A percentile compares a stretch with the other conserved stretches of the same genome.
Evolutionary conservation across 2,888 invertebrate genomes (phyloP).

Genomic region (Dichetophora obliterata): DNA sequence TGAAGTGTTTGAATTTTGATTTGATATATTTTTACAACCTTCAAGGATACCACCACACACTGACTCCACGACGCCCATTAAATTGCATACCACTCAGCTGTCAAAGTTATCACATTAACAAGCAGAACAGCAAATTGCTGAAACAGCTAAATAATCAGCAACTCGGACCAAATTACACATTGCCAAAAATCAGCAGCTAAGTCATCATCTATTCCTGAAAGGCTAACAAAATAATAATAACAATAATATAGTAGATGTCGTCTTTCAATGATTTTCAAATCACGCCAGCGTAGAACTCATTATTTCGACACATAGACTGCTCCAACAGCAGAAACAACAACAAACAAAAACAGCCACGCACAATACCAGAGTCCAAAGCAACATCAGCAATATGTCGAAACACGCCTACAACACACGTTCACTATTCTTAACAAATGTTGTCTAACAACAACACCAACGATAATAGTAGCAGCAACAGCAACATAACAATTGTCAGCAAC

Average conservation of each 20-base stretch:
- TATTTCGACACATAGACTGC: neutral
- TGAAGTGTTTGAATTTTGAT: neutral
- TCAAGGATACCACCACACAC: neutral
- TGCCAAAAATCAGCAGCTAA: slow-evolving; percentile 34
- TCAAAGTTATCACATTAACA: slow-evolving; percentile 63
- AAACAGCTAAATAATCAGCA: slow-evolving; percentile 2
- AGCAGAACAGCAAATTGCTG: slow-evolving; percentile 50
- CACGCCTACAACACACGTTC: slow-evolving; percentile 4
- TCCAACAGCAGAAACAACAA: neutral
- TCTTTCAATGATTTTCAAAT: slow-evolving; percentile 49
- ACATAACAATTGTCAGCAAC: slow-evolving; percentile 24
- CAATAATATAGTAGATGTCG: slow-evolving; percentile 64
- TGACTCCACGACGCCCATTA: neutral
- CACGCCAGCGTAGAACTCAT: neutral
- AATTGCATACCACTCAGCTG: slow-evolving; percentile 26
- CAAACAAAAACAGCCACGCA: no score
- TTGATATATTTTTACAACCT: neutral
- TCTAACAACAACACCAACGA: neutral
- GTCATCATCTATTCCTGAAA: slow-evolving; percentile 36
- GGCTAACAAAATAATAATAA: neutral
- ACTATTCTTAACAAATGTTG: neutral
- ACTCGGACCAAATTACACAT: neutral
- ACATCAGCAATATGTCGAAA: slow-evolving; percentile 22
- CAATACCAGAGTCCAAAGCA: slow-evolving; percentile 1
- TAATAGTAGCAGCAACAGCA: slow-evolving; percentile 43